Evolutionary conservation across 1,140 invertebrate species (phyloP).

Genomic region (Campoletis sonorensis): DNA sequence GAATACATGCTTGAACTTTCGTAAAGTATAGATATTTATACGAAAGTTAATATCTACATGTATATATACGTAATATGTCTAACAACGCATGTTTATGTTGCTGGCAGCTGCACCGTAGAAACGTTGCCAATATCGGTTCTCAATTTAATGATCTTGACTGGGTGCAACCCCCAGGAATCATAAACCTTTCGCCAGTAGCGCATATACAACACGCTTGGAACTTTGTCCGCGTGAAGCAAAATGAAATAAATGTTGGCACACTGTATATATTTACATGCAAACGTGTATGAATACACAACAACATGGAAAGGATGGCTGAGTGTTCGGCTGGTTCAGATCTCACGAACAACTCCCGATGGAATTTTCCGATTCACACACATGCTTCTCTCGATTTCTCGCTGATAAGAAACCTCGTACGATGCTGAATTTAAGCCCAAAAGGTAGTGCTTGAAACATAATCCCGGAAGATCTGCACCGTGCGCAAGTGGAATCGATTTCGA

Average conservation of each 20-base stretch:
- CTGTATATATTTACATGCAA: neutral
- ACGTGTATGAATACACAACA: neutral
- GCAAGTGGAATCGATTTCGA: slow-evolving; percentile 28
- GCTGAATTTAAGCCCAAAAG: neutral
- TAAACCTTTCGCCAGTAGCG: slow-evolving; percentile 47
- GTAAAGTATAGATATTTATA: slow-evolving; percentile 55
- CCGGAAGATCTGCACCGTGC: neutral
- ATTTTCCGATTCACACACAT: slow-evolving; percentile 19
- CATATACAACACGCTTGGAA: slow-evolving; percentile 15
- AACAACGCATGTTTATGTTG: slow-evolving; percentile 73
- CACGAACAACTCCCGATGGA: no score
- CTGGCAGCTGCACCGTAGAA: slow-evolving; percentile 72
- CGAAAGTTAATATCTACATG: neutral
- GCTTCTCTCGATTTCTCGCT: neutral
- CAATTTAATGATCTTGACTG: slow-evolving; percentile 67
- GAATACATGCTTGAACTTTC: slow-evolving; percentile 47
- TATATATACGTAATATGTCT: slow-evolving; percentile 21
- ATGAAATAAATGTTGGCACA: slow-evolving; percentile 11
- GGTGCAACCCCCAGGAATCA: slow-evolving; percentile 35
- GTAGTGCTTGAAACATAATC: slow-evolving; percentile 25
- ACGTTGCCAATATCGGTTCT: slow-evolving; percentile 75
- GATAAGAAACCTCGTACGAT: neutral
- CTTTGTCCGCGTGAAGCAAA: slow-evolving; percentile 13
- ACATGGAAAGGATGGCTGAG: neutral
- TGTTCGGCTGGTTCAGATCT: neutral